Evolutionary conservation across 2,113 vertebrate species (phyloP).

Genomic region (Protobothrops mucrosquamatus): DNA sequence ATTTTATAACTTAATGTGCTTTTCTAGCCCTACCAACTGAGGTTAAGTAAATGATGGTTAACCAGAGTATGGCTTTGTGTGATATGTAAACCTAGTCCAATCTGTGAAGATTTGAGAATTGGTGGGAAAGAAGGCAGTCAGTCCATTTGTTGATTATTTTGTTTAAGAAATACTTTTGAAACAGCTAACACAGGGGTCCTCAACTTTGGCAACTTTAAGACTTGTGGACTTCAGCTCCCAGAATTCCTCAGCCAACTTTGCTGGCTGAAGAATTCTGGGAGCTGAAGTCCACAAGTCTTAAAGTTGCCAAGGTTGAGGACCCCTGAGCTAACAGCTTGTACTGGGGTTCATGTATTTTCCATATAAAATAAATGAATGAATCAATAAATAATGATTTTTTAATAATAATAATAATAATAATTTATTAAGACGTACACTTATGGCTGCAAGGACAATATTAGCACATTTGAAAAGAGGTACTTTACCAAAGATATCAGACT

Average conservation of each 20-base stretch:
- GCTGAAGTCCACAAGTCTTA: too few species aligned
- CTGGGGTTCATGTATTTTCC: not conserved
- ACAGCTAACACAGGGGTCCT: not conserved
- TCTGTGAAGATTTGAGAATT: not conserved
- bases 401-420: not conserved
- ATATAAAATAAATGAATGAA: not conserved
- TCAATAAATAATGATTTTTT: not conserved
- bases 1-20: not conserved
- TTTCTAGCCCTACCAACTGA: not conserved
- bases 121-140: not conserved
- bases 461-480: not conserved
- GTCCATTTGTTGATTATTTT: not conserved
- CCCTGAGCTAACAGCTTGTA: not conserved
- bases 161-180: not conserved
- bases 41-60: not conserved
- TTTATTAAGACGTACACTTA: not conserved
- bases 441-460: not conserved
- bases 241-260: too few species aligned
- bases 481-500: not conserved
- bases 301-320: too few species aligned
- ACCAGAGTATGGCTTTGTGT: not conserved
- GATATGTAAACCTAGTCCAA: not conserved
- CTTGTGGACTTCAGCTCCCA: too few species aligned
- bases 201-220: too few species aligned
- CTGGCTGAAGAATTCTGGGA: too few species aligned